phyloP scores from a whole-genome alignment of 2,797 vertebrate species.

The Dendrocincla tyrannina region DNA sequence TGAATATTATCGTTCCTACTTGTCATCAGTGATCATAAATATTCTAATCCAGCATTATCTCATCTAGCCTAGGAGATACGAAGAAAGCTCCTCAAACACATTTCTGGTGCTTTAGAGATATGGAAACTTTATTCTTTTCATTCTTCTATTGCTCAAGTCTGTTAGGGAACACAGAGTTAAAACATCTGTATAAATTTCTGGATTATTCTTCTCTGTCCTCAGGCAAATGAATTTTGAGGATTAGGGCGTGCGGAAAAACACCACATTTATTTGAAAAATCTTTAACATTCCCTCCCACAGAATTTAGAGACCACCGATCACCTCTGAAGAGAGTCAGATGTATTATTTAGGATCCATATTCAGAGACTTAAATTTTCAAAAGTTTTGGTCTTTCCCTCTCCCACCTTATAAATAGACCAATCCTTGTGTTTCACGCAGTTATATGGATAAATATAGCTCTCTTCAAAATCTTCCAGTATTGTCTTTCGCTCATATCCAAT shows the following conservation, averaged over 20 bases:
- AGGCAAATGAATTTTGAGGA: not conserved
- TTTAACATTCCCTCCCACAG: not conserved
- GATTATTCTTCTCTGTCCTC: not conserved
- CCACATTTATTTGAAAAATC: not conserved
- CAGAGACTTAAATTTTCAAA: not conserved
- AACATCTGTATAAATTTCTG: not conserved
- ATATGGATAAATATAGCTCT: not conserved
- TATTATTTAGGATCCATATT: not conserved
- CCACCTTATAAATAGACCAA: not conserved
- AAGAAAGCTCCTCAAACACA: not conserved
- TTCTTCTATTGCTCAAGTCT: not conserved
- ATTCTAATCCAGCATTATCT: not conserved
- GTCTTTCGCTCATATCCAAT: not conserved
- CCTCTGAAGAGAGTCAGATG: not conserved
- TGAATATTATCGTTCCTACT: not conserved
- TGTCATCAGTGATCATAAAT: not conserved
- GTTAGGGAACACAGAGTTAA: not conserved
- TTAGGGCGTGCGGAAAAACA: not conserved
- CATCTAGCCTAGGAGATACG: not conserved
- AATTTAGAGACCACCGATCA: not conserved
- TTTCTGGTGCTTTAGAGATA: not conserved
- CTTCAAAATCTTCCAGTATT: not conserved
- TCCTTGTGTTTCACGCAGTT: not conserved
- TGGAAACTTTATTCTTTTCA: not conserved
- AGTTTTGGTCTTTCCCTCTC: not conserved